Base-by-base conservation (phyloP, 2,888 invertebrate genomes). In the Eucriotettix oculatus region DNA sequence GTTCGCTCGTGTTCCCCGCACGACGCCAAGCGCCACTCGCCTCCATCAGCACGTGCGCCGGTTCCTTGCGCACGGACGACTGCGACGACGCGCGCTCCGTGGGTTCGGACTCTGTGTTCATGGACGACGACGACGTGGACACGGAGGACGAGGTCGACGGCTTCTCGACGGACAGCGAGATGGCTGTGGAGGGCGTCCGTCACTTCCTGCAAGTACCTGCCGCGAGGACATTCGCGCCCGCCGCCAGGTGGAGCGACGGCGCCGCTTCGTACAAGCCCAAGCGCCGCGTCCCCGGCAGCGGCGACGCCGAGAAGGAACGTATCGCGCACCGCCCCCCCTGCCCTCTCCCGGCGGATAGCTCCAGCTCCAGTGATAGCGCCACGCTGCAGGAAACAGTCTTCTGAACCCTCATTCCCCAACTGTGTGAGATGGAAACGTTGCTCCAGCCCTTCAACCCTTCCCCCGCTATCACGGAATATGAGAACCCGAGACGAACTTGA, bases 71-170 rank as follows among this genome's bases (percentile, higher is more conserved):
- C 67, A 81, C 79, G 64, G 79, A 80, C 56, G 87, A 88, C 69
- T 82, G 83, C 67, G 88, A 87, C 68, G 76, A 84, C 64, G 81
- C 81, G 63, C 68, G 69, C 52, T 73, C 72, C 16, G 79, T 85
- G 61, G 85, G 85, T 54, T 85, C 87, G 58, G 90, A 90, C 72
- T 89, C 90, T 17, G 88, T 90, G 61, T 90, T 90, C 72, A 78
- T 83, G 60, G 86, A 86, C 69, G 81, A 81, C 68, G 84, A 83
- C 63, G 76, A 84, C 62, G 76, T 68, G 66, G 88, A 89, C 67
- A 90, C 90, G 16, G 90, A 90, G 70, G 88, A 89, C 69, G 90
- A 90, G 69, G 84, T 89, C 67, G 88, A 87, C 68, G 87, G 87
- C 68, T 85, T 90, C 70, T 88, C 88, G 62, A 89, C 89, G 52